Evolutionary conservation across 2,888 invertebrate species (phyloP).

Genomic region (Crocallis elinguaria): DNA sequence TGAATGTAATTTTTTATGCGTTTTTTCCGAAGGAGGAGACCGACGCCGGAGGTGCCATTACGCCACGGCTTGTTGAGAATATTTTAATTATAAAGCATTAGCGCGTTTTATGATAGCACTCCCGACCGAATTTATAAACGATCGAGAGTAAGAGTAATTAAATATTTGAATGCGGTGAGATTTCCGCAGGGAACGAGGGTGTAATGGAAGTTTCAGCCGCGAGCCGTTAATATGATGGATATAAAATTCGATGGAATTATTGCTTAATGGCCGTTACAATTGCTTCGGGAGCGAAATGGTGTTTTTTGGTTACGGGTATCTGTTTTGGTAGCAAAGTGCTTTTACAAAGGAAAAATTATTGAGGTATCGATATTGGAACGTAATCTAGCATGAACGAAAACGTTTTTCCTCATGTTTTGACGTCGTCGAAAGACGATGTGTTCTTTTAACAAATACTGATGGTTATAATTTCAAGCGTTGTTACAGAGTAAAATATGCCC

Average conservation of each 20-base stretch:
- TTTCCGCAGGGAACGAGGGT: conserved; percentile 77
- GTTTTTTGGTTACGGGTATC: conserved; percentile 54
- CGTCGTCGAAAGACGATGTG: background rate
- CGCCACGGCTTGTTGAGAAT: conserved; percentile 85
- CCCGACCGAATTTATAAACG: conserved; percentile 80
- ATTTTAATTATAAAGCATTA: conserved; percentile 86
- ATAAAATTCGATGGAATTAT: conserved; percentile 82
- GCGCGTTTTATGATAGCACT: conserved; percentile 85
- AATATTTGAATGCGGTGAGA: conserved; percentile 84
- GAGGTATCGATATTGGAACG: background rate
- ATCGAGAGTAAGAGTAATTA: conserved; percentile 83
- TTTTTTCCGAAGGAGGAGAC: conserved; percentile 79
- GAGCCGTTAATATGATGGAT: conserved; percentile 75
- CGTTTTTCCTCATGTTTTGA: background rate
- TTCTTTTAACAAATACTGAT: too few relatives aligned
- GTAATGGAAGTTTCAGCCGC: conserved; percentile 72
- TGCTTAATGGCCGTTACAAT: conserved; percentile 78
- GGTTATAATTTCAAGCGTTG: too few relatives aligned
- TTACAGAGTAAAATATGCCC: too few relatives aligned
- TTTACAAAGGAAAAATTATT: conserved; percentile 3
- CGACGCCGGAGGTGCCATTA: conserved; percentile 84
- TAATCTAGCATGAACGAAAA: background rate
- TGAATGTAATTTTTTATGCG: conserved; percentile 86
- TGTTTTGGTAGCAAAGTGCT: conserved; percentile 32
- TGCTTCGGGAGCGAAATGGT: conserved; percentile 61